Conservation (phyloP, 2,113 vertebrate species). For the Esox niger region DNA sequence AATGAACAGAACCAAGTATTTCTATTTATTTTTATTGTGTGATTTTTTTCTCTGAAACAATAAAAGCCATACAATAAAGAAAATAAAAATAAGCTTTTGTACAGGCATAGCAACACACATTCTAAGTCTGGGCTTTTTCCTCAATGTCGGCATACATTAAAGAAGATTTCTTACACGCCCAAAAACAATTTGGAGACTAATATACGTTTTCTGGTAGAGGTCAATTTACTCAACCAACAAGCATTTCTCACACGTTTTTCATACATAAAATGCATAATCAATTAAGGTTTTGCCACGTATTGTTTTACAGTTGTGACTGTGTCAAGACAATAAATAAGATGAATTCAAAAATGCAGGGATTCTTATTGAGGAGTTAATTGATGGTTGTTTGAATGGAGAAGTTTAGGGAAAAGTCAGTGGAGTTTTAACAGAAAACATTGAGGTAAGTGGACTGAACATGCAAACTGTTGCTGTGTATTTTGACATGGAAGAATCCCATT, state of each 20-base stretch:
- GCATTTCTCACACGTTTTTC: constrained; percentile 22
- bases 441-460: constrained; percentile 44
- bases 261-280: constrained; percentile 26
- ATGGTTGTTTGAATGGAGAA: background rate
- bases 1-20: constrained; percentile 28
- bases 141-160: constrained; percentile 33
- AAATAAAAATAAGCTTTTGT: constrained; percentile 79
- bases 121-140: constrained; percentile 55
- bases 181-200: constrained; percentile 5
- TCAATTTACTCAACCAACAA: constrained; percentile 22
- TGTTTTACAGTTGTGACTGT: background rate
- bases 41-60: constrained; percentile 77
- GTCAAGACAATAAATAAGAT: background rate
- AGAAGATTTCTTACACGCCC: constrained; percentile 25
- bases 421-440: background rate
- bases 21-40: constrained; percentile 79
- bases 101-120: constrained; percentile 79
- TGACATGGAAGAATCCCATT: constrained; percentile 29
- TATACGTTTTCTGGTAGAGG: constrained; percentile 41
- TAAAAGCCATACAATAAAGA: constrained; percentile 92
- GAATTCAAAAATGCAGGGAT: background rate
- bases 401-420: background rate
- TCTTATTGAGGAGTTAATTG: background rate
- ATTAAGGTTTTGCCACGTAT: background rate
- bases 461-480: constrained; percentile 51